A percentile compares a stretch with the other conserved stretches of the same genome.
Evolutionary conservation across 2,113 vertebrate genomes (phyloP).

Genomic region (Nesoenas mayeri): DNA sequence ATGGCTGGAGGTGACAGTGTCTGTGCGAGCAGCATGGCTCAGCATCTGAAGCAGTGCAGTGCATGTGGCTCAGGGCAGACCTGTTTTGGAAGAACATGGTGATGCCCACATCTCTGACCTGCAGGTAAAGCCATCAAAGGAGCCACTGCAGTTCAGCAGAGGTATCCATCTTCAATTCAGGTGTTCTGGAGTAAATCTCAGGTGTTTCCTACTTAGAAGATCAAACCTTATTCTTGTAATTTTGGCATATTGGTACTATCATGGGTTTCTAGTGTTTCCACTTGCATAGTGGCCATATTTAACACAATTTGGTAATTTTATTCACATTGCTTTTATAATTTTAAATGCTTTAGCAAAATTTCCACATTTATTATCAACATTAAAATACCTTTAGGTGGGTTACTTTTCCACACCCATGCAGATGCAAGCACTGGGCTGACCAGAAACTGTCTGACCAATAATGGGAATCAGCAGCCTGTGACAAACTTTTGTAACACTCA

Average conservation of each 20-base stretch:
- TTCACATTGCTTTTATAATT: neutral
- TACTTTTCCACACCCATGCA: neutral
- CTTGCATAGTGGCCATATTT: neutral
- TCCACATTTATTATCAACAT: neutral
- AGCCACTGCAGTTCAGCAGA: neutral
- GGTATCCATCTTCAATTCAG: neutral
- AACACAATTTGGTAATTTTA: neutral
- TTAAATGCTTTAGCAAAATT: neutral
- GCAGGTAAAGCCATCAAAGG: neutral
- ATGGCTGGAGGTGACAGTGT: neutral
- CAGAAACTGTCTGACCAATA: neutral
- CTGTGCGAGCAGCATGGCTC: rapidly evolving
- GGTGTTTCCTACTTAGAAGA: neutral
- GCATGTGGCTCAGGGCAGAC: neutral
- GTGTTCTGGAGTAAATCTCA: neutral
- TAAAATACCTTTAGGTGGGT: neutral
- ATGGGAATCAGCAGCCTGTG: neutral
- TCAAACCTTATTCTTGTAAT: neutral
- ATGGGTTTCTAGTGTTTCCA: neutral
- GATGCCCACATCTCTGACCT: neutral
- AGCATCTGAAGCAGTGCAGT: neutral
- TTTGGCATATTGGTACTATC: neutral
- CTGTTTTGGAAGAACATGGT: neutral
- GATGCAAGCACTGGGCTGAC: neutral
- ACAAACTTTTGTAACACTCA: neutral